A percentile compares a stretch with the other conserved stretches of the same genome.
phyloP scores from a whole-genome alignment of 2,113 vertebrate species.

The Spilogale gracilis region DNA sequence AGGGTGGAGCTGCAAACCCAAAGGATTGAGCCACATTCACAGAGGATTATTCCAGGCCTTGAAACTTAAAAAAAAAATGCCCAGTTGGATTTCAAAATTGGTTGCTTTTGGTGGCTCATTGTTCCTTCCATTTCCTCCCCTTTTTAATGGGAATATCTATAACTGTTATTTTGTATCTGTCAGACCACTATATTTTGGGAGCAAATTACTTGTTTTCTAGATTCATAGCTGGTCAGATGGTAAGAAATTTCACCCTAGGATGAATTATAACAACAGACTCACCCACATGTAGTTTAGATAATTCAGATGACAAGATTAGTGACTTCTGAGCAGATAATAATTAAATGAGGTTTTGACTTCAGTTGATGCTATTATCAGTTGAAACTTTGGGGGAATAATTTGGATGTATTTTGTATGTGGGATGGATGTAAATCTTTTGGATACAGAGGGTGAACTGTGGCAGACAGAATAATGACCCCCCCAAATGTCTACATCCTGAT shows the following conservation, averaged over 20 bases:
- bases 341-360: background rate
- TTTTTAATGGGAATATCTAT: background rate
- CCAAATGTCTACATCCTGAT: background rate
- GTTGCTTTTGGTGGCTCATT: background rate
- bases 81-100: background rate
- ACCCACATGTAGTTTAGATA: background rate
- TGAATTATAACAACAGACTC: background rate
- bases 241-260: background rate
- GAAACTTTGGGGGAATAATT: background rate
- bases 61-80: background rate
- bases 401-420: background rate
- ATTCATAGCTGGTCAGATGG: background rate
- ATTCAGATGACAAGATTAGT: conserved; percentile 8
- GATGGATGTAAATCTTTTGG: background rate
- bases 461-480: background rate
- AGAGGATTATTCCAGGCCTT: background rate
- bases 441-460: background rate
- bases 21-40: background rate
- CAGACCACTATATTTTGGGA: background rate
- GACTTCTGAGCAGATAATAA: background rate
- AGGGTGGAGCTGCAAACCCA: background rate
- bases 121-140: background rate
- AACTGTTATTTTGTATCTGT: background rate
- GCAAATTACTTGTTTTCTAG: background rate
- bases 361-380: background rate